phyloP scores from a whole-genome alignment of 2,888 invertebrate genomes.

The Omphaloscelis lunosa region DNA sequence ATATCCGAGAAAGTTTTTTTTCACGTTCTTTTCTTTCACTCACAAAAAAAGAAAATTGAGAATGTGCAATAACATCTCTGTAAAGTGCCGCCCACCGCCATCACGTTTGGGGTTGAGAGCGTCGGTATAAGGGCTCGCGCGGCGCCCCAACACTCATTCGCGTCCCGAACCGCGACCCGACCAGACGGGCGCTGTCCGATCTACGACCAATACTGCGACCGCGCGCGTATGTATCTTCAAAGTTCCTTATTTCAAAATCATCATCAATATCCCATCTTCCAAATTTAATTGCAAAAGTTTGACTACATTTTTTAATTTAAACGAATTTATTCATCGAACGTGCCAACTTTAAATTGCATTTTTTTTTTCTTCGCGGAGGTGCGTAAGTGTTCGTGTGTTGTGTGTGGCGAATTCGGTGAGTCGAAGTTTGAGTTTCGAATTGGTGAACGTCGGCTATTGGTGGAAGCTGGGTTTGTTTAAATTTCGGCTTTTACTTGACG shows the following conservation, averaged over 20 bases:
- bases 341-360: slow-evolving; percentile 44
- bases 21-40: too few species aligned
- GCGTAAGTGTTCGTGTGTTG: slow-evolving; percentile 67
- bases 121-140: slow-evolving; percentile 84
- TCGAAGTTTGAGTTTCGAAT: slow-evolving; percentile 64
- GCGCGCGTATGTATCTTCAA: slow-evolving; percentile 86
- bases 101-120: slow-evolving; percentile 73
- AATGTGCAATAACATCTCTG: slow-evolving; percentile 66
- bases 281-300: slow-evolving; percentile 63
- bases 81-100: slow-evolving; percentile 81
- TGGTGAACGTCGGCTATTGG: slow-evolving; percentile 43
- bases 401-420: slow-evolving; percentile 70
- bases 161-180: slow-evolving; percentile 82
- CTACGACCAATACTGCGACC: slow-evolving; percentile 76
- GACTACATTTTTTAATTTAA: slow-evolving; percentile 10
- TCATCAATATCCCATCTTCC: slow-evolving; percentile 54
- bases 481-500: slow-evolving; percentile 33
- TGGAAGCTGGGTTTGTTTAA: slow-evolving; percentile 53
- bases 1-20: too few species aligned
- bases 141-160: slow-evolving; percentile 80
- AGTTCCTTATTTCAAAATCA: slow-evolving; percentile 58
- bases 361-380: slow-evolving; percentile 51
- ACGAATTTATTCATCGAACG: slow-evolving; percentile 15
- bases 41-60: not conserved
- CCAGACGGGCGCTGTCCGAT: slow-evolving; percentile 81